Base-by-base conservation (phyloP, 2,888 invertebrate species). In the Sminthurides aquaticus region DNA sequence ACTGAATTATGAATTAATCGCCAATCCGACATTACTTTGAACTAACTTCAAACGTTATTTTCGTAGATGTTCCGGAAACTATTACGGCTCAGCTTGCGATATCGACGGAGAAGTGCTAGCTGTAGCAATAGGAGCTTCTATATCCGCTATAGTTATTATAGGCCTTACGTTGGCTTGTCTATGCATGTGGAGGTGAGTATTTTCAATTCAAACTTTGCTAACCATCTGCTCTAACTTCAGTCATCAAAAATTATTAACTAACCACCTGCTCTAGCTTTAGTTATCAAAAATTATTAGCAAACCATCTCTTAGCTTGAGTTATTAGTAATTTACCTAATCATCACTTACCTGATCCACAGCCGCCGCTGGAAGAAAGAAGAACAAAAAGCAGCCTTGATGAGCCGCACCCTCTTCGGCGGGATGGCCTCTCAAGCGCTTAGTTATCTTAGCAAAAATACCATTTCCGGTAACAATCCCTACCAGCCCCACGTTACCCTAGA, bases 31-130 rank as follows among this genome's bases (percentile, higher is more conserved):
- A n/a, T n/a, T n/a, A n/a, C n/a, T n/a, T n/a, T n/a, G n/a, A n/a
- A n/a, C n/a, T n/a, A n/a, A n/a, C n/a, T n/a, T n/a, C n/a, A n/a
- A n/a, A n/a, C n/a, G n/a, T n/a, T n/a, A n/a, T n/a, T 69, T 75
- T 69, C 80, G 71, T 77, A 88, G 89, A 60, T 93, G 93, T 75
- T 81, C 86, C n/a, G 87, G 90, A 0, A 89, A 88, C 70, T 92
- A 90, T 79, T 93, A 92, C 78, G 94, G 94, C 0, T 84, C 86
- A 0, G 87, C 89, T 71, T 94, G 94, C 76, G 92, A 93, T 78
- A 86, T 93, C 61, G 94, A 94, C 78, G 93, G 92, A 0, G 93
- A 93, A 80, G 92, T 94, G 58, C 81, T 94, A 24, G 92, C 90
- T 0, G 93, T 93, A 26, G 91, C 93, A 0, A 88, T 92, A 62